phyloP scores from a whole-genome alignment of 2,888 invertebrate genomes.

The Limnephilus auricula region DNA sequence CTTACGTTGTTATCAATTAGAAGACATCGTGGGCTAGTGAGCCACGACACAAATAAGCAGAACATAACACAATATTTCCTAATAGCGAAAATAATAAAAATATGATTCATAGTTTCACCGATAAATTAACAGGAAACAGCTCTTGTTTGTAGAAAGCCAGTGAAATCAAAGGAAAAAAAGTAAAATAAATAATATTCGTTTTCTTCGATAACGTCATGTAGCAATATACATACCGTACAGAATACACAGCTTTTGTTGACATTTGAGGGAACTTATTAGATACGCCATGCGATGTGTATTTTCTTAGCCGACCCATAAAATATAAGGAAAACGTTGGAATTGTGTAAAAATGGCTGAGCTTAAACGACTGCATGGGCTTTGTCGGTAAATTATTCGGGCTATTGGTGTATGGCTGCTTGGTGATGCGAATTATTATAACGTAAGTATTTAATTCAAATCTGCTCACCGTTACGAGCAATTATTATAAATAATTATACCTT shows the following conservation, averaged over 20 bases:
- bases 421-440: neutral
- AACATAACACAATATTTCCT: neutral
- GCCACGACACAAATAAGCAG: too few relatives aligned
- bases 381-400: neutral
- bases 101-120: neutral
- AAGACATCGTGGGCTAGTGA: too few relatives aligned
- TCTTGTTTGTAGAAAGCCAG: neutral
- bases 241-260: conserved; percentile 2
- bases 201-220: neutral
- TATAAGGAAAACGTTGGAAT: neutral
- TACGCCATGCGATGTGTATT: conserved; percentile 2
- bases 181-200: neutral
- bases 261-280: conserved; percentile 2
- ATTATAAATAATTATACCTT: neutral
- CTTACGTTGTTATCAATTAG: too few relatives aligned
- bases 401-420: neutral
- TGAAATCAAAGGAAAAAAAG: neutral
- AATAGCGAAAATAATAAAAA: neutral
- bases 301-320: neutral
- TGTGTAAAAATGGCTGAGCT: neutral
- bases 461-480: neutral
- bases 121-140: neutral
- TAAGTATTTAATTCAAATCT: neutral
- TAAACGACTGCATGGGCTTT: neutral
- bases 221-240: neutral